A percentile compares a stretch with the other conserved stretches of the same genome.
Evolutionary conservation across 2,113 vertebrate species (phyloP).

Genomic region (Epinephelus lanceolatus): DNA sequence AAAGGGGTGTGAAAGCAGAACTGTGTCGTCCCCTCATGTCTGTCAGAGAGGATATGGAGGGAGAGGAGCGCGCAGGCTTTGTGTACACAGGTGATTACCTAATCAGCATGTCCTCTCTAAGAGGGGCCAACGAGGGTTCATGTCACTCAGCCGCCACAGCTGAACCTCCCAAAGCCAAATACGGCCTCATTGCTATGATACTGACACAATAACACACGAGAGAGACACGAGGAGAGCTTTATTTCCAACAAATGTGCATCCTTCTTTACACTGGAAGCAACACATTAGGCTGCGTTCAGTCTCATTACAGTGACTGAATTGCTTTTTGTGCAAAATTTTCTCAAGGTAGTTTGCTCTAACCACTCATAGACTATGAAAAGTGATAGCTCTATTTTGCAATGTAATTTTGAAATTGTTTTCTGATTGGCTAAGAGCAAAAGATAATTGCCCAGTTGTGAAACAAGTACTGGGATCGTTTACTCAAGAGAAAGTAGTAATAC

Average conservation of each 20-base stretch:
- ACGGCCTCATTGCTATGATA: conserved; percentile 66
- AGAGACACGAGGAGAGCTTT: not conserved
- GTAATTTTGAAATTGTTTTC: not conserved
- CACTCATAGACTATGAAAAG: not conserved
- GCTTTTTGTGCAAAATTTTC: not conserved
- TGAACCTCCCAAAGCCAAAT: conserved; percentile 67
- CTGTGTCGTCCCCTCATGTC: conserved; percentile 74
- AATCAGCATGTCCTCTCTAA: conserved; percentile 81
- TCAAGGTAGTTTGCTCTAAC: not conserved
- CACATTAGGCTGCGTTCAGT: not conserved
- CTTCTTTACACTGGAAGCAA: conserved; percentile 6
- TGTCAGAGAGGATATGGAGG: conserved; percentile 77
- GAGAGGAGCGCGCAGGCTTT: conserved; percentile 70
- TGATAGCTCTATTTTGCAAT: not conserved
- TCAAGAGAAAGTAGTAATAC: not conserved
- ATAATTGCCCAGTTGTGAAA: no score
- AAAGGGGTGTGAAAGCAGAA: conserved; percentile 76
- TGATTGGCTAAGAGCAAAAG: not conserved
- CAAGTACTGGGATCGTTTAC: no score
- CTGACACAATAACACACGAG: conserved; percentile 47
- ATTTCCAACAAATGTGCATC: conserved; percentile 13
- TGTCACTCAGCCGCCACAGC: conserved; percentile 77
- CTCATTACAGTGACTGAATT: not conserved
- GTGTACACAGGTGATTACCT: conserved; percentile 88
- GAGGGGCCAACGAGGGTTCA: conserved; percentile 82